A percentile compares a stretch with the other conserved stretches of the same genome.
These are phyloP conservation scores for Psilopsiagon aymara DNA, from an alignment of 2,113 vertebrate species.

Conservation along the genomic window DNA sequence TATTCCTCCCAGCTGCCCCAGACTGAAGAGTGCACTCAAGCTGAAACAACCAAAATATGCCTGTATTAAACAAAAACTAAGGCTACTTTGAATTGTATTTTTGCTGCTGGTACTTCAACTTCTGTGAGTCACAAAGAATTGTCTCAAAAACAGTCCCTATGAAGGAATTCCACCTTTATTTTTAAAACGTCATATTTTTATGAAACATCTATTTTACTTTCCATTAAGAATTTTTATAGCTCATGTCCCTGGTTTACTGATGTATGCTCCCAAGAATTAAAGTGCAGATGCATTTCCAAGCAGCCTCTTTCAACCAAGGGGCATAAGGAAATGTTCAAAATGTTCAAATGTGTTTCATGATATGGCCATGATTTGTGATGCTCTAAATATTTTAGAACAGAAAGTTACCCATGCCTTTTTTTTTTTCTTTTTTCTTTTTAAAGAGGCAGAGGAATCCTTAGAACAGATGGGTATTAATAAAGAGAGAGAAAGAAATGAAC, in stretches of 20 bases:
- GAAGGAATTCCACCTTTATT: background rate
- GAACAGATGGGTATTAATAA: background rate
- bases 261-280: background rate
- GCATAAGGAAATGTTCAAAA: background rate
- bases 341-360: background rate
- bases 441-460: background rate
- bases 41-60: background rate
- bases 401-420: background rate
- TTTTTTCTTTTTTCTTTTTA: background rate
- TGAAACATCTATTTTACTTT: background rate
- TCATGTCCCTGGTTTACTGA: background rate
- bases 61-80: conserved; percentile 6
- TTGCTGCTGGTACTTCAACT: background rate
- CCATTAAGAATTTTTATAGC: background rate
- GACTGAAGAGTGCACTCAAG: background rate
- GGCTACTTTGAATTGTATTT: background rate
- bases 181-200: background rate
- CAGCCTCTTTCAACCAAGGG: background rate
- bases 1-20: background rate
- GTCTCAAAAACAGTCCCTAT: background rate
- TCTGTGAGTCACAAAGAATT: background rate
- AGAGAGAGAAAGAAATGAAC: background rate
- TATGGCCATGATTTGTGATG: background rate
- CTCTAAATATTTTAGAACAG: background rate
- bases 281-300: background rate